These are phyloP conservation scores for Beroe forskalii DNA, from an alignment of 37 sponge, comb jelly and placozoan genomes.

Conservation along the genomic window DNA sequence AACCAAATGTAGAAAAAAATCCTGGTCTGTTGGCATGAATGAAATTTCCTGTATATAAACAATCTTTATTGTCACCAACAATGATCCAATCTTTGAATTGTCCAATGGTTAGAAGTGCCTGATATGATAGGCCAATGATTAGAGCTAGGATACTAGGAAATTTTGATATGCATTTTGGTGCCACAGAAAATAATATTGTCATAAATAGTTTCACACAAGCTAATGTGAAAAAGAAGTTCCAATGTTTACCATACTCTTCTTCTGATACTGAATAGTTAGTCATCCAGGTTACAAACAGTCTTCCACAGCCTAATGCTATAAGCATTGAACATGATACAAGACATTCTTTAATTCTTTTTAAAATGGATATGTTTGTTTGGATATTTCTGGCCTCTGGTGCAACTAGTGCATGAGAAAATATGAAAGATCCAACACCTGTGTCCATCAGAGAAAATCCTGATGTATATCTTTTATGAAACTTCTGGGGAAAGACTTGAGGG, in stretches of 20 bases:
- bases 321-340: constrained; percentile 64
- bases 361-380: neutral
- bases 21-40: constrained; percentile 94
- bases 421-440: constrained; percentile 85
- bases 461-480: constrained; percentile 86
- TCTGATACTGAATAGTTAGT: constrained; percentile 80
- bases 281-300: constrained; percentile 72
- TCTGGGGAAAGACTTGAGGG: constrained; percentile 76
- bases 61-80: constrained; percentile 72
- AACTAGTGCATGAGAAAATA: constrained; percentile 81
- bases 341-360: constrained; percentile 9
- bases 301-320: constrained; percentile 76
- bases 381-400: constrained; percentile 73
- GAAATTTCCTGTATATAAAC: constrained; percentile 68
- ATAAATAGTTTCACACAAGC: constrained; percentile 77
- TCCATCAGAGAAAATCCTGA: constrained; percentile 95
- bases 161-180: neutral
- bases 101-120: constrained; percentile 67
- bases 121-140: constrained; percentile 68
- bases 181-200: neutral
- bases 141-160: constrained; percentile 13
- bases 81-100: constrained; percentile 74
- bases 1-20: constrained; percentile 83
- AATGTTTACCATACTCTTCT: constrained; percentile 93
- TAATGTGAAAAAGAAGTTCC: constrained; percentile 99